Evolutionary conservation across 1,140 invertebrate species (phyloP).

Genomic region (Ericerus pela): DNA sequence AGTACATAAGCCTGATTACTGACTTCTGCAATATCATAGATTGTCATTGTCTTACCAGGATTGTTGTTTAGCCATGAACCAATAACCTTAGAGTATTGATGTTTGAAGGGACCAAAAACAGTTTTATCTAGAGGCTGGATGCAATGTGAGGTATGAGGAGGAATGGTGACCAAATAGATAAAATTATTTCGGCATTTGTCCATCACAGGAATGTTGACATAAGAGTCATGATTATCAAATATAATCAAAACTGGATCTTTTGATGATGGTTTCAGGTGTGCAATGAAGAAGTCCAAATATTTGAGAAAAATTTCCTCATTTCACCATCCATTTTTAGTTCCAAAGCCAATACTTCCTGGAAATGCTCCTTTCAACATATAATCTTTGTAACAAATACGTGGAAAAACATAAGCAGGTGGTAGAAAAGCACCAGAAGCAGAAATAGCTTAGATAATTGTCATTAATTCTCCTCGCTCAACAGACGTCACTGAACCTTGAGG

Average conservation of each 20-base stretch:
- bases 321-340: conserved; percentile 35
- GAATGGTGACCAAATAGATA: no score
- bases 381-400: conserved; percentile 25
- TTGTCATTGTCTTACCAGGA: conserved; percentile 25
- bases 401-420: conserved; percentile 31
- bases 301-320: conserved; percentile 30
- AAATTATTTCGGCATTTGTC: no score
- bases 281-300: conserved; percentile 29
- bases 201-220: no score
- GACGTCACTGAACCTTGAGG: no score
- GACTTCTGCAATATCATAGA: conserved; percentile 27
- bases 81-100: conserved; percentile 17
- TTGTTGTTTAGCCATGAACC: conserved; percentile 28
- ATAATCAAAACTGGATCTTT: no score
- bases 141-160: not conserved
- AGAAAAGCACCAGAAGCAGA: conserved; percentile 27
- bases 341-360: conserved; percentile 30
- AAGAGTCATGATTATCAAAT: no score
- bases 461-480: conserved; percentile 27
- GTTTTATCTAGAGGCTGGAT: conserved; percentile 5
- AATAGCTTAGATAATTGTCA: conserved; percentile 26
- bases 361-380: conserved; percentile 27
- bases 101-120: conserved; percentile 1
- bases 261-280: no score
- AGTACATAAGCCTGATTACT: conserved; percentile 19